Evolutionary conservation across 2,113 vertebrate species (phyloP).

Genomic region (Plestiodon gilberti): DNA sequence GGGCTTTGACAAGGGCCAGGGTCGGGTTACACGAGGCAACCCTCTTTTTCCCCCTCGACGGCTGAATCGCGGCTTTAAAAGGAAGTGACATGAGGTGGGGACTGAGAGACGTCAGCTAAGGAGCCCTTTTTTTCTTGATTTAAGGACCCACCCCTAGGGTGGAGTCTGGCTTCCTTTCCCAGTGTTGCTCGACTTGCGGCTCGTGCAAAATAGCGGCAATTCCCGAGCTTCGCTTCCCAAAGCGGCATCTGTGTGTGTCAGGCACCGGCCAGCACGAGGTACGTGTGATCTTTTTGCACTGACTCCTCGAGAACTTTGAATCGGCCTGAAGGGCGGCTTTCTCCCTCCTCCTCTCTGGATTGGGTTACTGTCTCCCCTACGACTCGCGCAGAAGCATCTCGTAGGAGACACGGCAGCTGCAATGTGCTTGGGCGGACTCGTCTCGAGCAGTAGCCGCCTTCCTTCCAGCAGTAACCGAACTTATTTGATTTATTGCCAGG

Average conservation of each 20-base stretch:
- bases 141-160: slow-evolving; percentile 76
- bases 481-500: not conserved
- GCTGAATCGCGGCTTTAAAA: slow-evolving; percentile 59
- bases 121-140: slow-evolving; percentile 52
- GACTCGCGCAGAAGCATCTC: slow-evolving; percentile 1
- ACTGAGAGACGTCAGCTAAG: slow-evolving; percentile 70
- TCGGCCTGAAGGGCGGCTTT: not conserved
- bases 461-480: not conserved
- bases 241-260: slow-evolving; percentile 48
- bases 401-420: slow-evolving; percentile 39
- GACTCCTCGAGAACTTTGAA: slow-evolving; percentile 9
- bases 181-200: slow-evolving; percentile 57
- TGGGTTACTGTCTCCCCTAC: not conserved
- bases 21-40: slow-evolving; percentile 2
- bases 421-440: not conserved
- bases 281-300: slow-evolving; percentile 39
- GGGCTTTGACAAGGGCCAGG: slow-evolving; percentile 5
- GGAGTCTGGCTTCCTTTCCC: slow-evolving; percentile 72
- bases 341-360: not conserved
- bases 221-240: not conserved
- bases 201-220: slow-evolving; percentile 62
- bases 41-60: not conserved
- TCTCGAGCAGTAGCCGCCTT: not conserved
- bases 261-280: slow-evolving; percentile 65
- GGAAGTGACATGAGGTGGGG: slow-evolving; percentile 78